Percentiles rank a stretch among this genome's conserved stretches.
These are phyloP conservation scores for Idaea aversata DNA, from an alignment of 2,888 invertebrate genomes.

Conservation along the genomic window DNA sequence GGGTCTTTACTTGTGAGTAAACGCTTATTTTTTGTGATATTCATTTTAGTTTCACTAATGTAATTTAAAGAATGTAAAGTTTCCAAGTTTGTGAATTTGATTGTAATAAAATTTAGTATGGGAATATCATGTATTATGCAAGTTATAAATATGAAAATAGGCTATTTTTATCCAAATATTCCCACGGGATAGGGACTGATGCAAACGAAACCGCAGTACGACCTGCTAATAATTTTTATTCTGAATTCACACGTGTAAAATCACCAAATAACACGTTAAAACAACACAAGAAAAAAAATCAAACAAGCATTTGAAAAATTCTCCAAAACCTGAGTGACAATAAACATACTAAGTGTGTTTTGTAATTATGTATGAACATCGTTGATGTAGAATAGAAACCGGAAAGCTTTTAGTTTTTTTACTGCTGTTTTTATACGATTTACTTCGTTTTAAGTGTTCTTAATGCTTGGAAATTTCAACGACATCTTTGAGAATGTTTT, in stretches of 20 bases:
- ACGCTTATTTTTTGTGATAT: too few relatives aligned
- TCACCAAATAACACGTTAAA: not conserved
- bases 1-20: not conserved
- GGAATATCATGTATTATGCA: too few relatives aligned
- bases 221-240: not conserved
- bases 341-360: slow-evolving; percentile 37
- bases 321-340: slow-evolving; percentile 11
- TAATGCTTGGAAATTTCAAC: not conserved
- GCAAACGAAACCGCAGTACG: not conserved
- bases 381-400: slow-evolving; percentile 22
- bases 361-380: slow-evolving; percentile 35
- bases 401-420: slow-evolving; percentile 48
- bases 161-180: not conserved
- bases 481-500: not conserved
- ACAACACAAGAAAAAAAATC: not conserved
- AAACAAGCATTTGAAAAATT: slow-evolving; percentile 7
- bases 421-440: slow-evolving; percentile 26
- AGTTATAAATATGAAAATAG: not conserved
- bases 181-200: not conserved
- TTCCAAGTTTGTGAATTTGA: too few relatives aligned
- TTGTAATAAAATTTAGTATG: too few relatives aligned
- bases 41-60: too few relatives aligned
- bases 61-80: too few relatives aligned
- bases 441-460: slow-evolving; percentile 1
- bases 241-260: not conserved